Percentiles rank a stretch among this genome's conserved stretches.
phyloP scores from a whole-genome alignment of 2,113 vertebrate genomes.

The Tenrec ecaudatus region DNA sequence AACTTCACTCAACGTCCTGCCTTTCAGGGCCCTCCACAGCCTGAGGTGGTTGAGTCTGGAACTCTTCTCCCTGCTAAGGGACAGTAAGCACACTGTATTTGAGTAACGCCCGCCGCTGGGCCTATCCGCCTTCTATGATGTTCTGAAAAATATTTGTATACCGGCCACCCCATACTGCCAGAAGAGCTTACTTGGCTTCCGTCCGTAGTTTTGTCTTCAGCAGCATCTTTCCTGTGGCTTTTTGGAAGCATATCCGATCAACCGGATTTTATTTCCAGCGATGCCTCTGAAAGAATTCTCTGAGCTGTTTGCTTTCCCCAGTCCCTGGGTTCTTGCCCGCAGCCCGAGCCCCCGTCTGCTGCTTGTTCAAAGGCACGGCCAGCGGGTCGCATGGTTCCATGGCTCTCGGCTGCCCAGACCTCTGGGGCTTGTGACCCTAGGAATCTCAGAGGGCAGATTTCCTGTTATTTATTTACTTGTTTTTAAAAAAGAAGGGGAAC shows the following conservation, averaged over 20 bases:
- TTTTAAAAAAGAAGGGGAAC: slow-evolving; percentile 8
- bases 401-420: not conserved
- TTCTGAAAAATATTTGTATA: slow-evolving; percentile 20
- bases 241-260: not conserved
- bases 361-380: not conserved
- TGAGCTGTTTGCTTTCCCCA: slow-evolving; percentile 4
- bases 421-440: not conserved
- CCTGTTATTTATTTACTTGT: not conserved
- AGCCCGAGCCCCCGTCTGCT: not conserved
- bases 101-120: not conserved
- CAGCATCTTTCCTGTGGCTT: not conserved
- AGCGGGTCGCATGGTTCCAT: not conserved
- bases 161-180: not conserved
- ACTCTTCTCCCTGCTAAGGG: no score
- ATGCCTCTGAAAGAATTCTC: slow-evolving; percentile 47
- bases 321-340: not conserved
- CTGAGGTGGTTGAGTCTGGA: no score
- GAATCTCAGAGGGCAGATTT: slow-evolving; percentile 9
- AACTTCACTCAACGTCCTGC: no score
- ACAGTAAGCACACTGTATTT: not conserved
- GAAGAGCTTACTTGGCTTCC: not conserved
- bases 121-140: not conserved
- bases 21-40: no score
- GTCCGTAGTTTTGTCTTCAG: slow-evolving; percentile 12
- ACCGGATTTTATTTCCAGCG: not conserved